Base-by-base conservation (phyloP, 2,888 invertebrate genomes). In the Bedellia somnulentella region DNA sequence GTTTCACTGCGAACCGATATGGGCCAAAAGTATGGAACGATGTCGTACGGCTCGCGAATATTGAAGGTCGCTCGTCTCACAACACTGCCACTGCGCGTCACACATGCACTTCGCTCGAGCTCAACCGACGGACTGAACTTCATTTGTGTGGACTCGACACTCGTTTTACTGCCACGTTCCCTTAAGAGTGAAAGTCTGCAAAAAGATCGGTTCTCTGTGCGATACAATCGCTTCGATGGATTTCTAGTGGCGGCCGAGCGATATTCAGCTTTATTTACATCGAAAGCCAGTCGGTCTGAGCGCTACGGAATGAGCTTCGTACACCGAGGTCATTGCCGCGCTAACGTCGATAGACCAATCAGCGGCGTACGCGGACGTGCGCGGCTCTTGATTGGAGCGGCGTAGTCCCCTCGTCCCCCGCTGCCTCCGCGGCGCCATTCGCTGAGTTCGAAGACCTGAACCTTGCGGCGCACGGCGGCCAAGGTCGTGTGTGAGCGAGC, bases 381-480 rank as follows among this genome's bases (percentile, higher is more conserved):
- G 60, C 57, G 57, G 58, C 57, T 50, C 54, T 57, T 57, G 50
- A 70, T 68, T 73, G 70, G 76, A 51, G 52, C 67, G 63, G 52
- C 48, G 42, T 39, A 37, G 45, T 50, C 55, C 57, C 62, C 70
- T 52, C 66, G 50, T 56, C 68, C 47, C 55, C n/a, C 47, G 57
- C n/a, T n/a, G n/a, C n/a, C n/a, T n/a, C n/a, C n/a, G n/a, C n/a
- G n/a, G n/a, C n/a, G n/a, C n/a, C n/a, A n/a, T n/a, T n/a, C 56
- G 50, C 49, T 45, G 70, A 82, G 86, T 85, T 86, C 86, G 85
- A 83, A 84, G 86, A 81, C 85, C 81, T 78, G 84, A 84, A 86
- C 87, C 87, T 87, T 87, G 87, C 86, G 86, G 86, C 86, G 85
- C 86, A 81, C 86, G 82, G 86, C 85, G 82, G 85, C 83, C 83